A percentile compares a stretch with the other conserved stretches of the same genome.
These are phyloP conservation scores for Chascanopsetta lugubris DNA, from an alignment of 2,113 vertebrate genomes.

Conservation along the genomic window DNA sequence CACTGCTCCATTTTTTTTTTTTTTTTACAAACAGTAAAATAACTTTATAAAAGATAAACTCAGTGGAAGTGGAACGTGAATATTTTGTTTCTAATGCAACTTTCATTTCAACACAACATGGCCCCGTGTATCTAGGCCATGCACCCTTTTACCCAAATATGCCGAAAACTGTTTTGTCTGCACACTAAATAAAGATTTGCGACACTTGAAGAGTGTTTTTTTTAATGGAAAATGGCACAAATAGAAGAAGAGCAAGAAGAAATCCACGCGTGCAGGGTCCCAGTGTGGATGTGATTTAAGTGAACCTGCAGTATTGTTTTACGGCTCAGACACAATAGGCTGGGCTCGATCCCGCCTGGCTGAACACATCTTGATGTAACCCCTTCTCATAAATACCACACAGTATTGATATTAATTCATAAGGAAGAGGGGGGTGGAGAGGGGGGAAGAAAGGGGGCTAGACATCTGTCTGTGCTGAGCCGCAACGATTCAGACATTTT, in stretches of 20 bases:
- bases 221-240: slow-evolving; percentile 58
- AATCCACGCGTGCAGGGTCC: too few relatives aligned
- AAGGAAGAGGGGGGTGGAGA: slow-evolving; percentile 1
- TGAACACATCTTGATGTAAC: slow-evolving; percentile 48
- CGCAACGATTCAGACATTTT: slow-evolving; percentile 15
- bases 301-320: slow-evolving; percentile 57
- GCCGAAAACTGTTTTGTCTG: slow-evolving; percentile 45
- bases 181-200: slow-evolving; percentile 14
- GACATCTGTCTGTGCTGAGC: slow-evolving; percentile 58
- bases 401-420: slow-evolving; percentile 67
- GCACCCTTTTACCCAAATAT: slow-evolving; percentile 43
- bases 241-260: slow-evolving; percentile 44
- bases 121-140: slow-evolving; percentile 71
- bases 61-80: slow-evolving; percentile 54
- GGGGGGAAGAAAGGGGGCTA: slow-evolving; percentile 37
- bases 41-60: not conserved
- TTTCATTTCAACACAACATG: slow-evolving; percentile 71
- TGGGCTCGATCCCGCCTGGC: slow-evolving; percentile 32
- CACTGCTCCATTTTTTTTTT: slow-evolving; percentile 23
- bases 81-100: slow-evolving; percentile 72
- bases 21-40: not conserved
- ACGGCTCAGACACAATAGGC: slow-evolving; percentile 37
- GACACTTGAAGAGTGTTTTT: slow-evolving; percentile 60
- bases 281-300: slow-evolving; percentile 58
- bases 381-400: slow-evolving; percentile 56